Evolutionary conservation across 35 echinoderm and acorn worm species (phyloP).

Genomic region (Holothuria glaberrima): DNA sequence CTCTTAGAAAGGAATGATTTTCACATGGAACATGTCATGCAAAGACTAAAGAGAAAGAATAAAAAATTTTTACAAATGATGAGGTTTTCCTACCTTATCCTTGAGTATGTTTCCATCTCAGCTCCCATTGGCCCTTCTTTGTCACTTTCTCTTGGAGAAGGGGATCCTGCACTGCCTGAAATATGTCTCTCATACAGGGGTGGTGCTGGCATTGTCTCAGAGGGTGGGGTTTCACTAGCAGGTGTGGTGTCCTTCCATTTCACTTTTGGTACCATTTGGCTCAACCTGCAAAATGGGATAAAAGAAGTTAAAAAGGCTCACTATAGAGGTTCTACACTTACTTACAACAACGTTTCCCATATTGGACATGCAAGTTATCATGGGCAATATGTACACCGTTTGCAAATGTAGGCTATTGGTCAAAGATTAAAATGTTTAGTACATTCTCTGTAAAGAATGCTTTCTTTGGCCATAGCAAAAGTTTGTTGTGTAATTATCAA

Average conservation of each 20-base stretch:
- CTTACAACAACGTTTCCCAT: no score
- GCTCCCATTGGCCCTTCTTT: neutral
- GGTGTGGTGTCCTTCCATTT: neutral
- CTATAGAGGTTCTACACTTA: no score
- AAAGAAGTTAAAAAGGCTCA: neutral
- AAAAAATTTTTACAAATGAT: neutral
- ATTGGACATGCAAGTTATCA: no score
- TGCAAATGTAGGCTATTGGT: no score
- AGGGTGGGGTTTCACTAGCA: neutral
- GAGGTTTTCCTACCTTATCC: neutral
- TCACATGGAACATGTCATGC: no score
- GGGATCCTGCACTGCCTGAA: conserved; percentile 26
- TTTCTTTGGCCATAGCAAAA: no score
- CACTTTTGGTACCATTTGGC: conserved; percentile 43
- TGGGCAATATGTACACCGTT: no score
- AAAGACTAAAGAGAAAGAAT: no score
- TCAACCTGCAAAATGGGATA: neutral
- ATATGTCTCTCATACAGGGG: conserved; percentile 43
- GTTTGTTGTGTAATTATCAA: no score
- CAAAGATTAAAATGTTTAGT: no score
- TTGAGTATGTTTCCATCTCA: neutral
- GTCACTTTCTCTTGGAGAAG: neutral
- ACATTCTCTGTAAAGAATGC: no score
- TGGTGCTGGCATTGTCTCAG: neutral
- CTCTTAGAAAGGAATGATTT: no score